These are phyloP conservation scores for Sinelater perroti DNA, from an alignment of 2,888 invertebrate species.

Conservation along the genomic window DNA sequence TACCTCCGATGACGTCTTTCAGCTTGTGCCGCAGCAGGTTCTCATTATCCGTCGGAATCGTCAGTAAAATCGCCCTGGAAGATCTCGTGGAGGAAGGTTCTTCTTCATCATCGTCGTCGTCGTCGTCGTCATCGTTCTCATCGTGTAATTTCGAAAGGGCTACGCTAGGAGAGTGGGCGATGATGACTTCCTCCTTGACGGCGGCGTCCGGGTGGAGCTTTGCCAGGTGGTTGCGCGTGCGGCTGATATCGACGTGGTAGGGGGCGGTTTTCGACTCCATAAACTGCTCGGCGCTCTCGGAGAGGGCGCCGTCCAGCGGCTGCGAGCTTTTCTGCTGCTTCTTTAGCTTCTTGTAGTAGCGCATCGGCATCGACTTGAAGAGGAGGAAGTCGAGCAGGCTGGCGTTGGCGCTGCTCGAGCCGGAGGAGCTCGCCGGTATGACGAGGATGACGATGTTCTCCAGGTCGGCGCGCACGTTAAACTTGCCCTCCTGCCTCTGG, in stretches of 20 bases:
- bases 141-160: slow-evolving; percentile 43
- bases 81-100: slow-evolving; percentile 25
- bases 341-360: slow-evolving; percentile 38
- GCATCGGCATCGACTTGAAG: slow-evolving; percentile 49
- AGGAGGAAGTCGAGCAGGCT: slow-evolving; percentile 51
- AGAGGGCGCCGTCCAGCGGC: slow-evolving; percentile 38
- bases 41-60: slow-evolving; percentile 49
- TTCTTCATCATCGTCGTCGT: not conserved
- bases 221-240: slow-evolving; percentile 47
- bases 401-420: slow-evolving; percentile 31
- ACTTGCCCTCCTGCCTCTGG: slow-evolving; percentile 80
- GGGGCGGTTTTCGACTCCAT: slow-evolving; percentile 73
- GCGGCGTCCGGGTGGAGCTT: slow-evolving; percentile 41
- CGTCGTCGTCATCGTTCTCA: too few relatives aligned
- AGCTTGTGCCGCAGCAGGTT: slow-evolving; percentile 9
- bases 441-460: slow-evolving; percentile 78
- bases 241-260: slow-evolving; percentile 72
- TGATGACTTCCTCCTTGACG: slow-evolving; percentile 47
- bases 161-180: slow-evolving; percentile 50
- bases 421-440: slow-evolving; percentile 58
- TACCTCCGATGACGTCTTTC: slow-evolving; percentile 10
- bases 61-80: slow-evolving; percentile 50
- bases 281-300: slow-evolving; percentile 63
- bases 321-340: slow-evolving; percentile 46
- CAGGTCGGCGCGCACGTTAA: slow-evolving; percentile 76